phyloP scores from a whole-genome alignment of 2,113 vertebrate species.

The Alligator mississippiensis region DNA sequence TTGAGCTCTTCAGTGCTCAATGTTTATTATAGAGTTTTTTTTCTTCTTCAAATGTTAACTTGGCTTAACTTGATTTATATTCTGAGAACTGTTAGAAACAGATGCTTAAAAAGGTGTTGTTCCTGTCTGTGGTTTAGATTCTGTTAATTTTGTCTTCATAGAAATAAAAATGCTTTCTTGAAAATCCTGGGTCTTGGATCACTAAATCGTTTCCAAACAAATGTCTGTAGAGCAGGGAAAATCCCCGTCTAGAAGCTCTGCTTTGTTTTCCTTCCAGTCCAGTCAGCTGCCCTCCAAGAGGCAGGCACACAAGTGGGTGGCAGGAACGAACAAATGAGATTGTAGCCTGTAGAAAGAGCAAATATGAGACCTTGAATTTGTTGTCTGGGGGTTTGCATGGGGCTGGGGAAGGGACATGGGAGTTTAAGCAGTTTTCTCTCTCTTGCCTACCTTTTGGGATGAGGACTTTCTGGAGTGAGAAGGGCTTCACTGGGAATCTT shows the following conservation, averaged over 20 bases:
- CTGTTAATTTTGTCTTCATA: accelerated
- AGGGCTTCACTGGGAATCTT: neutral
- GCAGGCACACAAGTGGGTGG: neutral
- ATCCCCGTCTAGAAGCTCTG: neutral
- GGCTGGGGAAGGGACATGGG: neutral
- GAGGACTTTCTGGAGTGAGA: neutral
- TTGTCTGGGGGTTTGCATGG: neutral
- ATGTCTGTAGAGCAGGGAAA: neutral
- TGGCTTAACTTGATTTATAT: neutral
- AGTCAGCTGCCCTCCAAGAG: neutral
- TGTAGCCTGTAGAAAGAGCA: neutral
- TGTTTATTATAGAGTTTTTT: no score
- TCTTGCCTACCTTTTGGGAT: neutral
- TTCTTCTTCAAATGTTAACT: no score
- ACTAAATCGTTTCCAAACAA: no score
- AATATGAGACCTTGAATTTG: neutral
- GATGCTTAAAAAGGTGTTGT: neutral
- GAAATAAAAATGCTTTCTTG: neutral
- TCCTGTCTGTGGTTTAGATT: neutral
- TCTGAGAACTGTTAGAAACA: neutral
- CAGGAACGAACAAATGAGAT: neutral
- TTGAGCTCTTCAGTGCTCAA: no score
- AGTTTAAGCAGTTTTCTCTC: neutral
- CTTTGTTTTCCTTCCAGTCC: neutral
- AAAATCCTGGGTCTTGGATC: neutral